These are phyloP conservation scores for Poliocrania exsul DNA, from an alignment of 2,797 vertebrate species.

Conservation along the genomic window DNA sequence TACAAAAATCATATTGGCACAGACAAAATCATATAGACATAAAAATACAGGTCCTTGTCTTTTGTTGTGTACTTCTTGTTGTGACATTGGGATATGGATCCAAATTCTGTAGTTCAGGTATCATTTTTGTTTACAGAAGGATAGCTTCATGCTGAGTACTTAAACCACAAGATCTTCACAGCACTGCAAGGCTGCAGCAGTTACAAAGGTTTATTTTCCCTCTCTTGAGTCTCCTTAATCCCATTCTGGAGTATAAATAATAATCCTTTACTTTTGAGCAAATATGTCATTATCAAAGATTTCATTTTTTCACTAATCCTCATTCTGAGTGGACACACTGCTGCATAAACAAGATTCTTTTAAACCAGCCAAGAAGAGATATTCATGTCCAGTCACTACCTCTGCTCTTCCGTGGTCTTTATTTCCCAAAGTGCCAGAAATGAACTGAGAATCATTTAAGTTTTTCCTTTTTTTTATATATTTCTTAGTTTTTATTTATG, in stretches of 20 bases:
- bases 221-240: background rate
- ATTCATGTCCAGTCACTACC: background rate
- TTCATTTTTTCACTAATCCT: background rate
- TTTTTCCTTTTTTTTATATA: background rate
- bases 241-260: background rate
- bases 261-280: background rate
- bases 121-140: background rate
- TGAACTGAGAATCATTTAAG: background rate
- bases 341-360: background rate
- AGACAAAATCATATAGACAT: background rate
- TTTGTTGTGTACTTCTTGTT: background rate
- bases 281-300: background rate
- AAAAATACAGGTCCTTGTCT: background rate
- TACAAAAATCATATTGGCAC: background rate
- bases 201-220: background rate
- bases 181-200: background rate
- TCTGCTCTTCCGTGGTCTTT: background rate
- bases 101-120: background rate
- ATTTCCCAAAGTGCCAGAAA: background rate
- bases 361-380: background rate
- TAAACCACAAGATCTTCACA: background rate
- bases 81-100: background rate
- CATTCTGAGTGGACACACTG: background rate
- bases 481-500: constrained; percentile 13
- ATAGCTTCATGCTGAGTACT: background rate